Conservation (phyloP, 2,888 invertebrate genomes). For the Physocephala rufipes region DNA sequence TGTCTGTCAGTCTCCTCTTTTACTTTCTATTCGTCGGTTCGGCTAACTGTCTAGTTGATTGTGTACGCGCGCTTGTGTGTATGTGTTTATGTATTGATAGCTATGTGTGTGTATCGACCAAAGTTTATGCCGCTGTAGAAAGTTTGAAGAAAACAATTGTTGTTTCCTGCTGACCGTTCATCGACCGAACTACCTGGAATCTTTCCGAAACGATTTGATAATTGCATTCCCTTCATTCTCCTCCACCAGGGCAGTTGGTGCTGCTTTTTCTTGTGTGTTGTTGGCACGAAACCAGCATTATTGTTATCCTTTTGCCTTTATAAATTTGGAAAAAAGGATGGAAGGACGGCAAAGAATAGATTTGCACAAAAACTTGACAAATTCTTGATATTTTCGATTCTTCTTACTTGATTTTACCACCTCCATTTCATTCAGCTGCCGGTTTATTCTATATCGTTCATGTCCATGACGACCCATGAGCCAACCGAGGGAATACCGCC, state of each 20-base stretch:
- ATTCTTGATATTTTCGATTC: constrained; percentile 1
- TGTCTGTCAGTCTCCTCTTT: too few relatives aligned
- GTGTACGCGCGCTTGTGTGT: constrained; percentile 11
- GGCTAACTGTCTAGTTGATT: not conserved
- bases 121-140: constrained; percentile 7
- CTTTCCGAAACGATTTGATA: too few relatives aligned
- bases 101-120: constrained; percentile 27
- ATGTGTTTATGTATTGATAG: not conserved
- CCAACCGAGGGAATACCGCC: constrained; percentile 24
- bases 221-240: not conserved
- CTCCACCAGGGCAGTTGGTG: not conserved
- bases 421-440: not conserved
- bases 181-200: too few relatives aligned
- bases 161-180: too few relatives aligned
- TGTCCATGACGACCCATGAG: constrained; percentile 20
- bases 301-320: not conserved
- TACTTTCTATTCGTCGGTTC: not conserved
- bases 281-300: constrained; percentile 15
- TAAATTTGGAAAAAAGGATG: not conserved
- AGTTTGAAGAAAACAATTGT: too few relatives aligned
- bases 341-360: not conserved
- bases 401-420: not conserved
- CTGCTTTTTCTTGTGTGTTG: not conserved
- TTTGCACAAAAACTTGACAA: constrained; percentile 16
- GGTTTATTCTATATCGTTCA: constrained; percentile 7